A percentile compares a stretch with the other conserved stretches of the same genome.
Evolutionary conservation across 2,797 vertebrate species (phyloP).

Genomic region (Diplodus puntazzo): DNA sequence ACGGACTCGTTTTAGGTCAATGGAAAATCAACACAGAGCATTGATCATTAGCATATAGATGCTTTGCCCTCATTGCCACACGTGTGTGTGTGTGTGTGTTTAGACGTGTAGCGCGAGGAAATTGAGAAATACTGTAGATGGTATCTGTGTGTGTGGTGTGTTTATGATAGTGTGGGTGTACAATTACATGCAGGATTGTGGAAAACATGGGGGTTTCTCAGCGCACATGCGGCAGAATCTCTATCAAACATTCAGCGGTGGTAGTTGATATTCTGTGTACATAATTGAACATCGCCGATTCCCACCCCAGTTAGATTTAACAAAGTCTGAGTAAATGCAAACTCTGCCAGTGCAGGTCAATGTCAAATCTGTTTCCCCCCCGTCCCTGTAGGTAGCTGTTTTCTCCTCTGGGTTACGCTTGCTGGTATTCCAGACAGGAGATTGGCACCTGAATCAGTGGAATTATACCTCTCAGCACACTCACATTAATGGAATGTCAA

Average conservation of each 20-base stretch:
- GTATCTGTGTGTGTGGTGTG: slow-evolving; percentile 7
- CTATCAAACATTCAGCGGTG: slow-evolving; percentile 44
- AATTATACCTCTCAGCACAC: slow-evolving; percentile 75
- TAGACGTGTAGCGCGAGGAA: slow-evolving; percentile 26
- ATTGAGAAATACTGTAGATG: slow-evolving; percentile 37
- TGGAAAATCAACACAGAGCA: slow-evolving; percentile 77
- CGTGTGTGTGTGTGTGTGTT: slow-evolving; percentile 30
- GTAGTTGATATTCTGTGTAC: slow-evolving; percentile 61
- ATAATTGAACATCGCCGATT: slow-evolving; percentile 60
- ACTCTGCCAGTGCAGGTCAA: slow-evolving; percentile 60
- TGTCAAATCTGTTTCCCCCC: slow-evolving; percentile 65
- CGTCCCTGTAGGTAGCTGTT: slow-evolving; percentile 62
- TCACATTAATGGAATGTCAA: slow-evolving; percentile 78
- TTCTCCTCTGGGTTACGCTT: slow-evolving; percentile 58
- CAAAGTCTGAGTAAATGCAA: slow-evolving; percentile 73
- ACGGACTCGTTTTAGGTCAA: slow-evolving; percentile 78
- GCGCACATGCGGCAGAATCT: neutral
- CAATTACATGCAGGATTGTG: slow-evolving; percentile 28
- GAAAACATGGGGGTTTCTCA: slow-evolving; percentile 28
- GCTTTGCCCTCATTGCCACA: slow-evolving; percentile 63
- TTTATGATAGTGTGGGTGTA: slow-evolving; percentile 17
- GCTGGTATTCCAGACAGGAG: slow-evolving; percentile 69
- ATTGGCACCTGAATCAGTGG: slow-evolving; percentile 77
- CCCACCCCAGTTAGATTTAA: slow-evolving; percentile 63
- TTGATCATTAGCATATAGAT: slow-evolving; percentile 86